These are phyloP conservation scores for Danaus chrysippus DNA, from an alignment of 2,888 invertebrate genomes.

Conservation along the genomic window DNA sequence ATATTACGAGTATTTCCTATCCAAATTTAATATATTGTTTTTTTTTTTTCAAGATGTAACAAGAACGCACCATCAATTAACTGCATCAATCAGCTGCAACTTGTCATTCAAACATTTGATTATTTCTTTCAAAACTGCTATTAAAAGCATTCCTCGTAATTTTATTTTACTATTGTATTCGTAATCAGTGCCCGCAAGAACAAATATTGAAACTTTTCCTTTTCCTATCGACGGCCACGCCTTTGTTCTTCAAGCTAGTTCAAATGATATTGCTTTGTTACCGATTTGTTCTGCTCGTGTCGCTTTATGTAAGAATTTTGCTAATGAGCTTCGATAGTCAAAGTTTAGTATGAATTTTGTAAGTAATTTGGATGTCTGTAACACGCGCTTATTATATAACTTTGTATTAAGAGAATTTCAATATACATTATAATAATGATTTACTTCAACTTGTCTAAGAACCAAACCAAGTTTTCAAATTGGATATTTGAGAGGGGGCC, in stretches of 20 bases:
- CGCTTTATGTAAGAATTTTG: conserved; percentile 34
- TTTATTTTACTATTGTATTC: conserved; percentile 23
- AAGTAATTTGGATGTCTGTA: conserved; percentile 34
- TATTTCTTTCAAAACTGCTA: conserved; percentile 22
- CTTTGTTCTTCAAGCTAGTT: conserved; percentile 20
- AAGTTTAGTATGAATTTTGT: conserved; percentile 38
- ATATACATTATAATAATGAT: conserved; percentile 27
- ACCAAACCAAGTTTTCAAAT: conserved; percentile 30
- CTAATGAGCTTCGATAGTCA: conserved; percentile 42
- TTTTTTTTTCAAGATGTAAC: background rate
- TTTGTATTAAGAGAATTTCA: conserved; percentile 22
- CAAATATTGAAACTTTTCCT: conserved; percentile 22
- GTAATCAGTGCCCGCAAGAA: conserved; percentile 26
- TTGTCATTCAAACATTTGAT: conserved; percentile 5
- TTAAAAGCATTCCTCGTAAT: conserved; percentile 22
- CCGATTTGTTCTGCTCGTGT: conserved; percentile 19
- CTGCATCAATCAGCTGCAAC: background rate
- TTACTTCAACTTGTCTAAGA: conserved; percentile 22
- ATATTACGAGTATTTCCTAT: no score
- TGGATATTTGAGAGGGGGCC: conserved; percentile 17
- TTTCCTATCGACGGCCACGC: conserved; percentile 18
- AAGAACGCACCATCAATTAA: background rate
- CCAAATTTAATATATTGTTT: no score
- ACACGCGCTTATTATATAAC: conserved; percentile 25
- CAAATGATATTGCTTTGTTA: conserved; percentile 35